phyloP scores from a whole-genome alignment of 2,888 invertebrate genomes.

The Matsumyia berberina region DNA sequence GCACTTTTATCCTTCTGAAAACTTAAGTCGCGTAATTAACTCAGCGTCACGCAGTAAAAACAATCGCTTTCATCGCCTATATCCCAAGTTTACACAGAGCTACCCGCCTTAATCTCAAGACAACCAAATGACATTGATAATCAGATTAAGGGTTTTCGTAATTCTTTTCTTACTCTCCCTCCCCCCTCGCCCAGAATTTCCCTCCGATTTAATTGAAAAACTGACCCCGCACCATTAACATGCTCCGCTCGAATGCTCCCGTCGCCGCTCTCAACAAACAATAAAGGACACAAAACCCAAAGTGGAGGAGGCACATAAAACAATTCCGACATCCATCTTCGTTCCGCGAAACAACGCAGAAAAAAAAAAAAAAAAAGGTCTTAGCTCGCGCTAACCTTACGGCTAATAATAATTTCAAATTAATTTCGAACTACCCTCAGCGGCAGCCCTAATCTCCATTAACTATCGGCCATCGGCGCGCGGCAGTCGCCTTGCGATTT shows the following conservation, averaged over 20 bases:
- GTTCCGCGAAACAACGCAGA: constrained; percentile 14
- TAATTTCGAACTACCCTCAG: constrained; percentile 71
- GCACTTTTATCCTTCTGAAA: neutral
- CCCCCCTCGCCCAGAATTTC: neutral
- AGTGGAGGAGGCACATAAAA: constrained; percentile 13
- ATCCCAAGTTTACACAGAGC: neutral
- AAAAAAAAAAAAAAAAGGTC: constrained; percentile 16
- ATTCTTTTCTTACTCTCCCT: neutral
- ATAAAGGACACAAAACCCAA: neutral
- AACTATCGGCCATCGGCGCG: constrained; percentile 41
- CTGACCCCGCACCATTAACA: constrained; percentile 52
- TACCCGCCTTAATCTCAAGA: neutral
- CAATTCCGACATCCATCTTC: constrained; percentile 54
- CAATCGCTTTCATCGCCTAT: neutral
- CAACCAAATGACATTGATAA: constrained; percentile 65
- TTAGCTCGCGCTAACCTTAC: constrained; percentile 47
- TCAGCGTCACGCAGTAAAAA: constrained; percentile 12
- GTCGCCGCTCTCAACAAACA: neutral
- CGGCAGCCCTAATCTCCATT: constrained; percentile 52
- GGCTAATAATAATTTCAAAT: constrained; percentile 75
- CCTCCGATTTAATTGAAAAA: constrained; percentile 58
- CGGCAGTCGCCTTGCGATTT: constrained; percentile 36
- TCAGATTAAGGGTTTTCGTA: constrained; percentile 40
- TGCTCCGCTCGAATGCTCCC: constrained; percentile 38
- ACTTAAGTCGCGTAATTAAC: constrained; percentile 22